Base-by-base conservation (phyloP, 2,888 invertebrate species). In the Scaptomyza tumidula region DNA sequence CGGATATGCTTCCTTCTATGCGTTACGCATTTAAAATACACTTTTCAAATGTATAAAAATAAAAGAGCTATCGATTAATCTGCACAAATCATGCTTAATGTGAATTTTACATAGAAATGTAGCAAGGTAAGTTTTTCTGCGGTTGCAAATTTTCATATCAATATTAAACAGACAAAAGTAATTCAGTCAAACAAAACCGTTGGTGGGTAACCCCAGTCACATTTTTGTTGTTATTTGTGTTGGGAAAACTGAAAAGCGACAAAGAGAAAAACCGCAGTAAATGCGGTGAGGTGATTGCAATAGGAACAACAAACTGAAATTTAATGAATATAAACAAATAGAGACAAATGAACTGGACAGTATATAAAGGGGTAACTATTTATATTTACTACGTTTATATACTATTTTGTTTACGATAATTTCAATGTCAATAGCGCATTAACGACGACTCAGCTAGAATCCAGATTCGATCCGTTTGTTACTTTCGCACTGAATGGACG, bases 381-480 rank as follows among this genome's bases (percentile, higher is more conserved):
- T 14, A 29, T 10, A 24, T n/a, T n/a, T 29, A 7, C 6, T 29
- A 13, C 29, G 14, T 19, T 19, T 35, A 29, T 43, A 19, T 48
- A 27, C 52, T 69, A 60, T 68, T 24, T 45, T 62, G 37, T 66
- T 69, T 65, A 71, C 74, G 45, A 62, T 61, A 46, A 69, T 70
- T 78, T 86, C 84, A 84, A 81, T 86, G 84, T 75, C 86, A 85
- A 77, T 84, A 75, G 59, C 71, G 61, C 69, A 75, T 75, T 86
- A 81, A 69, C 79, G 68, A 84, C 86, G 66, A 77, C 58, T 84
- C 84, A 86, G 75, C 86, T 74, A 57, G 68, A 82, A 75, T 78
- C 52, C 64, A 63, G 68, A 67, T 49, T 65, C 48, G 52, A 45
- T 50, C 59, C 41, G 54, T 24, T 46, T 65, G 58, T 69, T 41